A percentile compares a stretch with the other conserved stretches of the same genome.
Evolutionary conservation across 2,888 invertebrate genomes (phyloP).

Genomic region (Amiota minor): DNA sequence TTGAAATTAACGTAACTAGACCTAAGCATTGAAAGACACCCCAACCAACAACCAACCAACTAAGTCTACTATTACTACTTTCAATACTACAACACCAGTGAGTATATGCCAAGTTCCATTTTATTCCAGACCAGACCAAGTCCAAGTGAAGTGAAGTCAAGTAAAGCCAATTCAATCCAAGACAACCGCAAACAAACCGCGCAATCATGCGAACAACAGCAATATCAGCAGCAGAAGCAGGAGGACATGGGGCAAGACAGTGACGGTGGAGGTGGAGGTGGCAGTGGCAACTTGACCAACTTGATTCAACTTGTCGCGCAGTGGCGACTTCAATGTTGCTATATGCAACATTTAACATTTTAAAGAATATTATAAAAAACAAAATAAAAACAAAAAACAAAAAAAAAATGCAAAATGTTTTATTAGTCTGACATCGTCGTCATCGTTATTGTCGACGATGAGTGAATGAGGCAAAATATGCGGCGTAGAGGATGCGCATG

Average conservation of each 20-base stretch:
- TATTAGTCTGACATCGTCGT: background rate
- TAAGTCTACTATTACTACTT: no score
- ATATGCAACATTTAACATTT: conserved; percentile 34
- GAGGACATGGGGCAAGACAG: background rate
- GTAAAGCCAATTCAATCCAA: background rate
- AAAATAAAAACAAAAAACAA: background rate
- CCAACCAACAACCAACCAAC: no score
- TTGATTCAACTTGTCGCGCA: background rate
- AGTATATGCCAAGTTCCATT: conserved; percentile 1
- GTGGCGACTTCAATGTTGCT: background rate
- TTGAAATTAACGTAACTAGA: conserved; percentile 68
- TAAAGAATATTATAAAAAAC: background rate
- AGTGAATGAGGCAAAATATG: no score
- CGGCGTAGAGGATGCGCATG: conserved; percentile 31
- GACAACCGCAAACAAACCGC: background rate
- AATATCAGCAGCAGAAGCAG: no score
- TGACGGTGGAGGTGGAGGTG: background rate
- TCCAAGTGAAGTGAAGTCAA: conserved; percentile 45
- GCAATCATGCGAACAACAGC: background rate
- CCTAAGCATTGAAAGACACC: conserved; percentile 45
- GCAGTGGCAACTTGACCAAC: conserved; percentile 1
- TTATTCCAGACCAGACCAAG: conserved; percentile 21
- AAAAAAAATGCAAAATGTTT: background rate
- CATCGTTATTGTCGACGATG: no score
- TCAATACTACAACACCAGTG: no score